Evolutionary conservation across 2,888 invertebrate species (phyloP).

Genomic region (Hypolimnas misippus): DNA sequence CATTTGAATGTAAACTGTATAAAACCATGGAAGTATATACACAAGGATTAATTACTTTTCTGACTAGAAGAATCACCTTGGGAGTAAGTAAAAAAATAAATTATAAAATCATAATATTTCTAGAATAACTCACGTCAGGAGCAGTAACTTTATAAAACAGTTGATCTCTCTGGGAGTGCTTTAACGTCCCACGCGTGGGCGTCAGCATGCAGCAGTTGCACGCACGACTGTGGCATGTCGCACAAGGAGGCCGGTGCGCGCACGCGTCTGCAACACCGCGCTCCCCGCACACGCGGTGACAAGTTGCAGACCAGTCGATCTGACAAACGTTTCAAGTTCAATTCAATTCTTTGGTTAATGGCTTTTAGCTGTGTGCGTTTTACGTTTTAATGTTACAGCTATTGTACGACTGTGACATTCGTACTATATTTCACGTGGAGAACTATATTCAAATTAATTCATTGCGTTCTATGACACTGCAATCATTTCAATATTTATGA

Average conservation of each 20-base stretch:
- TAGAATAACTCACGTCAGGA: conserved; percentile 50
- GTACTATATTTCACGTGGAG: too few species aligned
- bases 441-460: too few species aligned
- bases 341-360: too few species aligned
- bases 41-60: too few species aligned
- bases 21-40: too few species aligned
- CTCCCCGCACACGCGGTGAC: conserved; percentile 56
- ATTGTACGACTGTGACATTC: too few species aligned
- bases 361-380: too few species aligned
- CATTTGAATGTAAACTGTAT: too few species aligned
- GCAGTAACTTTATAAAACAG: conserved; percentile 55
- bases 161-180: background rate
- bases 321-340: conserved; percentile 31
- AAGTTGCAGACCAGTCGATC: conserved; percentile 59
- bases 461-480: too few species aligned
- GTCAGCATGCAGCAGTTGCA: conserved; percentile 58
- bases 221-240: conserved; percentile 48
- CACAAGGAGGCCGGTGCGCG: conserved; percentile 48
- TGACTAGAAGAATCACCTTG: too few species aligned
- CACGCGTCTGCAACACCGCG: conserved; percentile 47
- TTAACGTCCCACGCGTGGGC: conserved; percentile 55
- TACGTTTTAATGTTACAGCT: too few species aligned
- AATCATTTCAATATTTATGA: too few species aligned
- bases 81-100: background rate
- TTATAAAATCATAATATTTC: background rate